These are phyloP conservation scores for Marcusenius ussheri DNA, from an alignment of 2,113 vertebrate species.

Conservation along the genomic window DNA sequence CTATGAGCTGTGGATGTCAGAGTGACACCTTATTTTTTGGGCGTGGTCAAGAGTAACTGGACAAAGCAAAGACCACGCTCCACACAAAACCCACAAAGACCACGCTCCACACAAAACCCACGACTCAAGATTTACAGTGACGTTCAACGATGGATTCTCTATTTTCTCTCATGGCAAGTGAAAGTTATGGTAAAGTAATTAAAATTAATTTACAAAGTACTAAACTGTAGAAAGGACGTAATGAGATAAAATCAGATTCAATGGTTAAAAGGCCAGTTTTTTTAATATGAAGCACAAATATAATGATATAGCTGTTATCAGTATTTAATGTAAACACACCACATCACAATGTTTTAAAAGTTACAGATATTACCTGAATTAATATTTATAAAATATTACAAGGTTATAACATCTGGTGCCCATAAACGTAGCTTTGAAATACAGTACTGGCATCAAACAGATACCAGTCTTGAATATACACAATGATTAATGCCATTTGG, in stretches of 20 bases:
- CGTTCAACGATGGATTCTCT: not conserved
- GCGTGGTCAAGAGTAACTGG: not conserved
- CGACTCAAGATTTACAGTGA: not conserved
- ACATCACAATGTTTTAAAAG: not conserved
- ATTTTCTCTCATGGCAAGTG: not conserved
- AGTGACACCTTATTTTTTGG: not conserved
- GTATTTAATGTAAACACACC: not conserved
- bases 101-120: not conserved
- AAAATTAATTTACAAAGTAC: not conserved
- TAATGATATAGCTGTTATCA: not conserved
- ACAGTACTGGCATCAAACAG: not conserved
- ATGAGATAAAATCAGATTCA: not conserved
- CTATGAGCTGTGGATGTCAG: not conserved
- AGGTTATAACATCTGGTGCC: not conserved
- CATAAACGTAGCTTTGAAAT: not conserved
- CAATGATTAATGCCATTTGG: not conserved
- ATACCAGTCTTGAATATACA: not conserved
- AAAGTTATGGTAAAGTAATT: not conserved
- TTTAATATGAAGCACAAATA: not conserved
- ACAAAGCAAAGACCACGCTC: not conserved
- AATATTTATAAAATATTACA: not conserved
- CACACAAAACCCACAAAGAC: not conserved
- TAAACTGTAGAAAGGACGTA: not conserved
- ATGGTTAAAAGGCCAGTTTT: not conserved
- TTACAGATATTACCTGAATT: not conserved